Conservation (phyloP, 1,140 invertebrate species). For the Colletes latitarsis region DNA sequence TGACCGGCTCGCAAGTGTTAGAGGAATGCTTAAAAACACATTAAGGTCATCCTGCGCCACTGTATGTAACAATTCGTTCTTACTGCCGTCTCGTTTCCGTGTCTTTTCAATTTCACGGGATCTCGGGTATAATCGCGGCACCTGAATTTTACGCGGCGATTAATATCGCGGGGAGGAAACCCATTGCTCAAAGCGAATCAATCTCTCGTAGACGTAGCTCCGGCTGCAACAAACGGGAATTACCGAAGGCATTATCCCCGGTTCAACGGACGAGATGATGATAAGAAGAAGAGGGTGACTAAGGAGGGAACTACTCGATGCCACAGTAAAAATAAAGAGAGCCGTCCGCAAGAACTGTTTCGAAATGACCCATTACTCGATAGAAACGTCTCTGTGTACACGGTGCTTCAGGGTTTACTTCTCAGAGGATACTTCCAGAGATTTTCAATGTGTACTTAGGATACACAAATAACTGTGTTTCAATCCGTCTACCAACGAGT, state of each 20-base stretch:
- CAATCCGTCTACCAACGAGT: no score
- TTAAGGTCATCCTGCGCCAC: constrained; percentile 43
- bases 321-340: not conserved
- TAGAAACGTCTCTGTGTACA: constrained; percentile 35
- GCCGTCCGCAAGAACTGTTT: not conserved
- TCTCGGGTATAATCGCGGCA: constrained; percentile 4
- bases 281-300: not conserved
- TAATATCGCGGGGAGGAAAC: constrained; percentile 19
- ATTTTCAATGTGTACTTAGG: no score
- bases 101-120: constrained; percentile 4
- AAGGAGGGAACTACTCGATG: not conserved
- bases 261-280: constrained; percentile 42
- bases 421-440: no score
- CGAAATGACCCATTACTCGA: not conserved
- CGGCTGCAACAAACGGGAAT: constrained; percentile 5
- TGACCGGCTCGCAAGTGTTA: constrained; percentile 18
- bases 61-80: not conserved
- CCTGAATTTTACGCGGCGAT: constrained; percentile 25
- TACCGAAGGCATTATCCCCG: constrained; percentile 27
- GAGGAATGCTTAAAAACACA: constrained; percentile 56
- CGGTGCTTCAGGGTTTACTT: no score
- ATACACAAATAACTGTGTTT: no score
- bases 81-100: not conserved
- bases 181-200: constrained; percentile 22
- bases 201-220: constrained; percentile 14